phyloP scores from a whole-genome alignment of 2,797 vertebrate genomes.

The Loriculus beryllinus region DNA sequence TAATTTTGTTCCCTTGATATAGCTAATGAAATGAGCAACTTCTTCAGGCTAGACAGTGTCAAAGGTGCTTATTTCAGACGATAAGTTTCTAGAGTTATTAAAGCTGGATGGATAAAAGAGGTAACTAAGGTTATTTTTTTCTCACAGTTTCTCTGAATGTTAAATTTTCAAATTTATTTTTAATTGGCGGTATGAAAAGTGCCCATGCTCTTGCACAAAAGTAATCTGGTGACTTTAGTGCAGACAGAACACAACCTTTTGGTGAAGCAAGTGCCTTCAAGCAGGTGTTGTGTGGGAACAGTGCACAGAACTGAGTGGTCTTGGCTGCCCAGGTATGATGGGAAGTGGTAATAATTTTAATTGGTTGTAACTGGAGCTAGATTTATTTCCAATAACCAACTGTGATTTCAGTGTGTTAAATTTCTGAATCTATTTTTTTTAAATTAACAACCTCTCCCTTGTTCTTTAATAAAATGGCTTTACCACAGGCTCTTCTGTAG shows the following conservation, averaged over 20 bases:
- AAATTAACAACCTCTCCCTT: fast-evolving
- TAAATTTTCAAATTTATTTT: neutral
- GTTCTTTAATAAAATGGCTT: neutral
- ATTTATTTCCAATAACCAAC: neutral
- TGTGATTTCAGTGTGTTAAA: neutral
- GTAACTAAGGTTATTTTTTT: neutral
- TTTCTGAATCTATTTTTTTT: neutral
- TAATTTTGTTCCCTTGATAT: neutral
- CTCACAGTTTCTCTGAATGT: neutral
- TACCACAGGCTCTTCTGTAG: neutral
- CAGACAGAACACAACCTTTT: neutral
- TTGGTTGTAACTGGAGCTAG: neutral
- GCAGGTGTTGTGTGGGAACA: neutral
- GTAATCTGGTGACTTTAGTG: neutral
- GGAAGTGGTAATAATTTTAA: neutral
- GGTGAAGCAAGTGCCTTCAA: neutral
- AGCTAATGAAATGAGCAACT: neutral
- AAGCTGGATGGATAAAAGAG: neutral
- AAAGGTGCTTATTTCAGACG: neutral
- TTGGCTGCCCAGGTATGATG: neutral
- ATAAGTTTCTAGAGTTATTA: neutral
- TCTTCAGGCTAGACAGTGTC: neutral
- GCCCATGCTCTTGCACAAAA: neutral
- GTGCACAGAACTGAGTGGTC: neutral
- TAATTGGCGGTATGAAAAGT: neutral